These are phyloP conservation scores for Macrochelys suwanniensis DNA, from an alignment of 2,797 vertebrate genomes.

Conservation along the genomic window DNA sequence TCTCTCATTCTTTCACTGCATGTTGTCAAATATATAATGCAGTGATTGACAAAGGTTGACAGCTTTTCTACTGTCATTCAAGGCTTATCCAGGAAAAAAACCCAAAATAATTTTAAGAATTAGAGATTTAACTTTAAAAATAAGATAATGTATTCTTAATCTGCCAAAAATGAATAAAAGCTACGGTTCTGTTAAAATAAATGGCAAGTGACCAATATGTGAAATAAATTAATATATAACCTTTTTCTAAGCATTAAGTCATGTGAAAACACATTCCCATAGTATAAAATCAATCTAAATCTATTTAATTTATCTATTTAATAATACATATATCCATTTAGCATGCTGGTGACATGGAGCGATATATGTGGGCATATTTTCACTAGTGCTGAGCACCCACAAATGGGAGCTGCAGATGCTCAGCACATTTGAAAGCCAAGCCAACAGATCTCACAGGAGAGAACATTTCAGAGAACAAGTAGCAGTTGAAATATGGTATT, in stretches of 20 bases:
- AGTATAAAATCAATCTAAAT: not conserved
- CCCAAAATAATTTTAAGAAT: not conserved
- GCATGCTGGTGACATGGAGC: too few species aligned
- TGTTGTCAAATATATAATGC: constrained; percentile 62
- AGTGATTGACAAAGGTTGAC: constrained; percentile 75
- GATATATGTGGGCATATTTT: not conserved
- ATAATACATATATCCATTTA: not conserved
- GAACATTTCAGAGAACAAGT: not conserved
- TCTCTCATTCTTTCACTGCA: constrained; percentile 66
- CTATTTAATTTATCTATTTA: too few species aligned
- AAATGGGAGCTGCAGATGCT: not conserved
- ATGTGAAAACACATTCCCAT: not conserved
- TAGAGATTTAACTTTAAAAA: constrained; percentile 38
- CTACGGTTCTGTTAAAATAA: not conserved
- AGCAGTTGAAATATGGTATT: not conserved
- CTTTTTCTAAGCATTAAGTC: not conserved
- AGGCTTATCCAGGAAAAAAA: constrained; percentile 59
- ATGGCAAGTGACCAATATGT: not conserved
- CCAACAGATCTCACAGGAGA: not conserved
- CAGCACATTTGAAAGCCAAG: not conserved
- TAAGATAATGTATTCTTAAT: constrained; percentile 48
- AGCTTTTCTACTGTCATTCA: constrained; percentile 66
- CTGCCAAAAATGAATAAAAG: not conserved
- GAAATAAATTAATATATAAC: not conserved
- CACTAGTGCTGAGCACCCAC: not conserved